These are phyloP conservation scores for Thysanoteuthis rhombus DNA, from an alignment of 2,888 invertebrate species.

Conservation along the genomic window DNA sequence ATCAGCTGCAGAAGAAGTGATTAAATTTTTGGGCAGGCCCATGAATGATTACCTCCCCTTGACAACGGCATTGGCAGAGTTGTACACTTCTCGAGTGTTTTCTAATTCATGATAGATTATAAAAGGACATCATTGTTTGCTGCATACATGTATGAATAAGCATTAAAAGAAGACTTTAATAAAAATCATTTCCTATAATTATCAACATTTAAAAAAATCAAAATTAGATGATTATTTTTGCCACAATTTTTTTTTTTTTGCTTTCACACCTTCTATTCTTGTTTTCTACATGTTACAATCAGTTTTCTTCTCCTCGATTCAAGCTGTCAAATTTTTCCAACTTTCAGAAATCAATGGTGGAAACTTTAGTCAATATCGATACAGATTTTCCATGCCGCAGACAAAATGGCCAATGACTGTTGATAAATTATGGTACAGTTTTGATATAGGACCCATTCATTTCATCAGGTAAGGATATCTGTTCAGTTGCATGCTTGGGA, in stretches of 20 bases:
- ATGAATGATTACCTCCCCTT: too few species aligned
- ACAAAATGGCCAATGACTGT: constrained; percentile 57
- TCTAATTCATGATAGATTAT: background rate
- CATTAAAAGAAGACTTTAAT: background rate
- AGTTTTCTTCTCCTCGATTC: background rate
- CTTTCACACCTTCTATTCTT: background rate
- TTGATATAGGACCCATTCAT: constrained; percentile 56
- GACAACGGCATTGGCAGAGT: too few species aligned
- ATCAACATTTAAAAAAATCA: background rate
- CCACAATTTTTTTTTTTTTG: background rate
- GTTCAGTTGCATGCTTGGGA: background rate
- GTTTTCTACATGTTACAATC: background rate
- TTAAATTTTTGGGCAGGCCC: too few species aligned
- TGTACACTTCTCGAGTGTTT: too few species aligned
- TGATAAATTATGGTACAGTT: constrained; percentile 63
- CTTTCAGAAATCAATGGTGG: constrained; percentile 47
- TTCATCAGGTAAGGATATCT: constrained; percentile 49
- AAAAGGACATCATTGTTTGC: background rate
- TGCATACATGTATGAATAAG: background rate
- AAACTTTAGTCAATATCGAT: constrained; percentile 50
- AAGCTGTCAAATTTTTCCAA: constrained; percentile 36
- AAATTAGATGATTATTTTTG: too few species aligned
- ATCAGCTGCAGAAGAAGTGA: too few species aligned
- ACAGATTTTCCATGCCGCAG: constrained; percentile 58
- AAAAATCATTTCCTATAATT: background rate